Percentiles rank a stretch among this genome's conserved stretches.
Evolutionary conservation across 2,113 vertebrate species (phyloP).

Genomic region (Glareola pratincola): DNA sequence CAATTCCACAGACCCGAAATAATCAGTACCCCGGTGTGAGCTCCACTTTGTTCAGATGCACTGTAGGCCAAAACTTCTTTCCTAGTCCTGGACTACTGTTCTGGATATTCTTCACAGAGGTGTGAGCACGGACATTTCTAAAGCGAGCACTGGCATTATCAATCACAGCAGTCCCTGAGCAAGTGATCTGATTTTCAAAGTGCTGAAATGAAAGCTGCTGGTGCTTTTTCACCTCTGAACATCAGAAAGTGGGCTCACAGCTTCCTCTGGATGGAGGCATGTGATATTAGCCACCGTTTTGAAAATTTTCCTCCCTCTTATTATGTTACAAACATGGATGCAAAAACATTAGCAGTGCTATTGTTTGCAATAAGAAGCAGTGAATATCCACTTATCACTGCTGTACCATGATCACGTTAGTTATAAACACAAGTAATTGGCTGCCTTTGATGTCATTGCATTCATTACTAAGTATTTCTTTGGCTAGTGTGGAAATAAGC

Average conservation of each 20-base stretch:
- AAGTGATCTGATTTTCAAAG: conserved; percentile 32
- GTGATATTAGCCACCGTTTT: not conserved
- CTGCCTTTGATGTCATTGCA: not conserved
- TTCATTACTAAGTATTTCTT: not conserved
- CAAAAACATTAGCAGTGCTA: not conserved
- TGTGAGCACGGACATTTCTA: not conserved
- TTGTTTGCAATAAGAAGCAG: not conserved
- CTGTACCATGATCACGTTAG: not conserved
- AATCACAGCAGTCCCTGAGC: not conserved
- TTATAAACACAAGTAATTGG: not conserved
- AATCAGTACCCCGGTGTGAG: not conserved
- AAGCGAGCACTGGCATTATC: not conserved
- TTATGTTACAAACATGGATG: not conserved
- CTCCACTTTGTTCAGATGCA: conserved; percentile 5
- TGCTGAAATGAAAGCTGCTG: not conserved
- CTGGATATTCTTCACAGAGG: not conserved
- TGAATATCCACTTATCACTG: not conserved
- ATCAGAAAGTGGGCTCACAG: not conserved
- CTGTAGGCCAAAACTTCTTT: not conserved
- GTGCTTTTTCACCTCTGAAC: conserved; percentile 15
- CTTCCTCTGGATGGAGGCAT: not conserved
- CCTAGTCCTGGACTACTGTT: not conserved
- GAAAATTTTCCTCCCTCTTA: not conserved
- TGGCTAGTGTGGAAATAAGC: not conserved
- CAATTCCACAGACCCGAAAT: not conserved